phyloP scores from a whole-genome alignment of 1,140 invertebrate species.

The Danaus melanippus region DNA sequence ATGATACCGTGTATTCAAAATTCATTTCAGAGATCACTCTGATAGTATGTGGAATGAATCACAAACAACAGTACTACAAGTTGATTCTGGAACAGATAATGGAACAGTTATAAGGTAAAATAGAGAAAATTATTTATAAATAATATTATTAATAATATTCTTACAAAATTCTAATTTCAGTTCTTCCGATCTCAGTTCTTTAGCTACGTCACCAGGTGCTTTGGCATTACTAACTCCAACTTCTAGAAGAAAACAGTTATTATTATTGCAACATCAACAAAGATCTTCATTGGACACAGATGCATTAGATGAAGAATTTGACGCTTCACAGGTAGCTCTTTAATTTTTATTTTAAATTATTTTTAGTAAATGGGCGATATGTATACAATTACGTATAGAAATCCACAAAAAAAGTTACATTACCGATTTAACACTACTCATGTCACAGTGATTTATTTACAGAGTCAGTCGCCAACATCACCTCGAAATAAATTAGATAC shows the following conservation, averaged over 20 bases:
- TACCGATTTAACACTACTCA: no score
- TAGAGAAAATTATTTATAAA: constrained; percentile 1
- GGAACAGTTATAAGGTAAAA: constrained; percentile 71
- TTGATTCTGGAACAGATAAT: constrained; percentile 78
- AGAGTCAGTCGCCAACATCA: constrained; percentile 68
- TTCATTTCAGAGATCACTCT: constrained; percentile 79
- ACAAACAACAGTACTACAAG: constrained; percentile 85
- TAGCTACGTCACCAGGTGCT: constrained; percentile 71
- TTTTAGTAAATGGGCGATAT: no score
- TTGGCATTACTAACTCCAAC: constrained; percentile 80
- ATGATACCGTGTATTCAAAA: no score
- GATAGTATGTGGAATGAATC: constrained; percentile 91
- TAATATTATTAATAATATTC: not conserved
- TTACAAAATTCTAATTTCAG: constrained; percentile 42
- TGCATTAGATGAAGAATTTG: constrained; percentile 80
- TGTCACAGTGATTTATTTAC: constrained; percentile 20
- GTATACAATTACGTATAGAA: no score
- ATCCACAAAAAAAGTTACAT: no score
- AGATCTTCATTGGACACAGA: constrained; percentile 88
- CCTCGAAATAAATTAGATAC: constrained; percentile 68
- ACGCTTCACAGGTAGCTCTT: constrained; percentile 66
- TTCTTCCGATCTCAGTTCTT: constrained; percentile 74
- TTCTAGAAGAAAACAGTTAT: constrained; percentile 80
- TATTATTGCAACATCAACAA: constrained; percentile 86
- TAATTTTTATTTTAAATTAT: constrained; percentile 1